A percentile compares a stretch with the other conserved stretches of the same genome.
phyloP scores from a whole-genome alignment of 2,113 vertebrate genomes.

The Corapipo altera region DNA sequence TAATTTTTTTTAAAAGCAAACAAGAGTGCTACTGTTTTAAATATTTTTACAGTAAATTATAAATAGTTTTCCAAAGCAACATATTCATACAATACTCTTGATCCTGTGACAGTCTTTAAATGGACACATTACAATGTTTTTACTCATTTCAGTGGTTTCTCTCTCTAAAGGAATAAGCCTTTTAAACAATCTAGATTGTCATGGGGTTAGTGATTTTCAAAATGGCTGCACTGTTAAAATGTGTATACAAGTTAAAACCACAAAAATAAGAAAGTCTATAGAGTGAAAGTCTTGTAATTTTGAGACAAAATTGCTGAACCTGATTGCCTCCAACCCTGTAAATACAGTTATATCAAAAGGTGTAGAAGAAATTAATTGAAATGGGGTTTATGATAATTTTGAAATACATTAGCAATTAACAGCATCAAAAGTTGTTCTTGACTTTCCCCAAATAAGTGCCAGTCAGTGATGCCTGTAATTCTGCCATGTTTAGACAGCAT shows the following conservation, averaged over 20 bases:
- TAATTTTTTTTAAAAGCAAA: neutral
- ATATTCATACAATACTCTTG: neutral
- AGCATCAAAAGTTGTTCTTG: neutral
- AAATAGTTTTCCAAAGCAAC: constrained; percentile 35
- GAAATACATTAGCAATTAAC: neutral
- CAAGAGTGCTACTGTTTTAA: neutral
- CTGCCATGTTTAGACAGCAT: accelerated
- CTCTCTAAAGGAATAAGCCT: constrained; percentile 3
- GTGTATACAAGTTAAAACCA: neutral
- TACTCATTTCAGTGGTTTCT: neutral
- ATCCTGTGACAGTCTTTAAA: neutral
- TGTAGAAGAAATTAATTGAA: neutral
- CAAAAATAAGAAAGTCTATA: neutral
- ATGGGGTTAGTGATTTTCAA: neutral
- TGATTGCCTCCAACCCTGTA: neutral
- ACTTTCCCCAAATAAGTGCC: neutral
- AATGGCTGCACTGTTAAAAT: neutral
- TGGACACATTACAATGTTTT: neutral
- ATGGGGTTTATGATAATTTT: neutral
- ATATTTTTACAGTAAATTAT: neutral
- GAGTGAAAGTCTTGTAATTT: neutral
- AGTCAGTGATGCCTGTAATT: neutral
- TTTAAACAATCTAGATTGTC: neutral
- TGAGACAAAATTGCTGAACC: neutral
- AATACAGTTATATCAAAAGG: neutral